Evolutionary conservation across 2,113 vertebrate genomes (phyloP).

Genomic region (Macquaria ambigua): DNA sequence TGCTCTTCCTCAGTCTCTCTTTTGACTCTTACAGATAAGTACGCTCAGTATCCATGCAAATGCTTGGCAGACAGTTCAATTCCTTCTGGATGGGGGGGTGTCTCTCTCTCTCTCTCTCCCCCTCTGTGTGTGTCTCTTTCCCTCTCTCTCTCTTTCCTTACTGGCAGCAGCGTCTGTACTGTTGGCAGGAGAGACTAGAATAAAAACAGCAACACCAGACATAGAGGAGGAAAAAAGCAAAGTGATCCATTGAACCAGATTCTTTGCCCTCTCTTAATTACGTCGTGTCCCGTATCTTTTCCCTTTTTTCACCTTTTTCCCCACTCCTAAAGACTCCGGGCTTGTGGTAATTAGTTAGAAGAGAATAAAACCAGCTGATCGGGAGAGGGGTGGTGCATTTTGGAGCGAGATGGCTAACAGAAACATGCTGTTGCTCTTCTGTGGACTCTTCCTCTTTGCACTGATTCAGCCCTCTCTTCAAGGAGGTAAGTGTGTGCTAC

Average conservation of each 20-base stretch:
- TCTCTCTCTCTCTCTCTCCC: slow-evolving; percentile 55
- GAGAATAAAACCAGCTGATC: slow-evolving; percentile 94
- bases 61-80: slow-evolving; percentile 79
- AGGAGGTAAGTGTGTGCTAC: slow-evolving; percentile 90
- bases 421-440: slow-evolving; percentile 87
- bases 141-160: slow-evolving; percentile 67
- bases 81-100: slow-evolving; percentile 76
- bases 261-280: slow-evolving; percentile 88
- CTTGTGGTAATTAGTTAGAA: slow-evolving; percentile 90
- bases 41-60: slow-evolving; percentile 77
- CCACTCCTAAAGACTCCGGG: slow-evolving; percentile 78
- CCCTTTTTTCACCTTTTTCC: slow-evolving; percentile 51
- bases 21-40: slow-evolving; percentile 73
- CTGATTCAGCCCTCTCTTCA: slow-evolving; percentile 89
- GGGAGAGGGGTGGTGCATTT: slow-evolving; percentile 89
- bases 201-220: slow-evolving; percentile 89
- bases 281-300: slow-evolving; percentile 85
- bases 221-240: slow-evolving; percentile 81
- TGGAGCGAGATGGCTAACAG: slow-evolving; percentile 93
- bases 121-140: slow-evolving; percentile 46
- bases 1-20: slow-evolving; percentile 59
- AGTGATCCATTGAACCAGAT: slow-evolving; percentile 85
- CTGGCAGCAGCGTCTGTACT: slow-evolving; percentile 81
- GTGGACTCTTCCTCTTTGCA: slow-evolving; percentile 88
- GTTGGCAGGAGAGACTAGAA: slow-evolving; percentile 88